Evolutionary conservation across 2,113 vertebrate species (phyloP), one percentile per base, ranked within the genome.

Genomic region (Ailurus styani): DNA sequence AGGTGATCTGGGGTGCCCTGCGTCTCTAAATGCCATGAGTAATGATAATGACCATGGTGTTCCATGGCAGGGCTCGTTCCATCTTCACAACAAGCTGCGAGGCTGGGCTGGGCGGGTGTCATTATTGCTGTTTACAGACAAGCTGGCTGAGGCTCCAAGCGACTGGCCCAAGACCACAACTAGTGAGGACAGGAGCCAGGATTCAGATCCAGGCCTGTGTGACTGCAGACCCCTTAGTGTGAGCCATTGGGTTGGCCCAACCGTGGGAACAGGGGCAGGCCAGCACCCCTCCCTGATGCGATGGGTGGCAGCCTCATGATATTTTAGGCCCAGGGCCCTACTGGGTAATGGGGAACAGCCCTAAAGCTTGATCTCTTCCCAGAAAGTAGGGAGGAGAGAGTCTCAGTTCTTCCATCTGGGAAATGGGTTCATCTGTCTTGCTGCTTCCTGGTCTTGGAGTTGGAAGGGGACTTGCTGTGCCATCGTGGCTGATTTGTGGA

Each of bases 1-100:
- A 93, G 64, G 90, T n/a, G 18, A n/a, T 11, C 7, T 34, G 1
- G 15, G 78, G 40, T 29, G 81, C 60, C 14, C 0, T 0, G 18
- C 34, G 93, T 91, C 90, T 96, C 94, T 50, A 73, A 97, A 96
- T 78, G 97, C 96, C 17, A 7, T 96, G 98, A 98, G 97, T 98
- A 93, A 98, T 17, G 70, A 50, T 81, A 70, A 95, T 92, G 97
- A 79, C 20, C 34, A 17, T 5, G 6, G 55, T 37, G 31, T 60
- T 87, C 54, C 13, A 4, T 34, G 89, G 93, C n/a, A 40, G 4
- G 42, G 89, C 94, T 90, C 79, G 37, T 57, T 70, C n/a, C 7
- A 14, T 70, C 86, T 21, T 62, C 96, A 81, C 68, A 54, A 90
- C 84, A 94, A 85, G 55, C 92, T 20, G 70, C 0, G 13, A 3